phyloP scores from a whole-genome alignment of 23 tunicate species.

The Oikopleura dioica region DNA sequence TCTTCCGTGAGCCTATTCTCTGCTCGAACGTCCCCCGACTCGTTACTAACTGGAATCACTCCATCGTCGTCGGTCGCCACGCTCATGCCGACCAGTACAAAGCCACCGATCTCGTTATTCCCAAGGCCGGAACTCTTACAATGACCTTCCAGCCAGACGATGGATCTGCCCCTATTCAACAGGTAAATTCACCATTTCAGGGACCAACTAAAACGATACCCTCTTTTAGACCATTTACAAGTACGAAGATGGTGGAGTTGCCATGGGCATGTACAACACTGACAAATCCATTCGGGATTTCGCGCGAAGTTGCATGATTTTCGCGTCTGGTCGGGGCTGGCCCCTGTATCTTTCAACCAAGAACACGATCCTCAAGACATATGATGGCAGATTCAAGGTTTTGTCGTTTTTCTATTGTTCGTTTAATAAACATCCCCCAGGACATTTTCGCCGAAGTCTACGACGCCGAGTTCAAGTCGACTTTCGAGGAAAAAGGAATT shows the following conservation, averaged over 20 bases:
- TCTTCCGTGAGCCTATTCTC: slow-evolving; percentile 69
- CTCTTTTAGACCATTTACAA: too few relatives aligned
- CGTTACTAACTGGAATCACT: slow-evolving; percentile 65
- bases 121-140: slow-evolving; percentile 54
- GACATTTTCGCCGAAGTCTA: neutral
- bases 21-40: slow-evolving; percentile 71
- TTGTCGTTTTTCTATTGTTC: slow-evolving; percentile 18
- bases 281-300: slow-evolving; percentile 79
- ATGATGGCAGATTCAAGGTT: slow-evolving; percentile 94
- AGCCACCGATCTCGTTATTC: slow-evolving; percentile 80
- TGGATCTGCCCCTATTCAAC: neutral
- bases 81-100: slow-evolving; percentile 85
- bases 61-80: slow-evolving; percentile 75
- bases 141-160: slow-evolving; percentile 35
- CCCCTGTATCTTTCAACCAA: slow-evolving; percentile 95
- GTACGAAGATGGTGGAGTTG: slow-evolving; percentile 65
- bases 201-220: too few relatives aligned
- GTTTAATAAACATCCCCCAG: neutral
- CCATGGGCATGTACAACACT: slow-evolving; percentile 99
- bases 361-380: slow-evolving; percentile 92
- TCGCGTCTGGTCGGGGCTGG: slow-evolving; percentile 65
- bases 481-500: slow-evolving; percentile 60
- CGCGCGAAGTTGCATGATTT: slow-evolving; percentile 87
- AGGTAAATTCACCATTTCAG: too few relatives aligned
- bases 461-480: slow-evolving; percentile 52